phyloP scores from a whole-genome alignment of 2,888 invertebrate genomes.

The Pemphredon lugubris region DNA sequence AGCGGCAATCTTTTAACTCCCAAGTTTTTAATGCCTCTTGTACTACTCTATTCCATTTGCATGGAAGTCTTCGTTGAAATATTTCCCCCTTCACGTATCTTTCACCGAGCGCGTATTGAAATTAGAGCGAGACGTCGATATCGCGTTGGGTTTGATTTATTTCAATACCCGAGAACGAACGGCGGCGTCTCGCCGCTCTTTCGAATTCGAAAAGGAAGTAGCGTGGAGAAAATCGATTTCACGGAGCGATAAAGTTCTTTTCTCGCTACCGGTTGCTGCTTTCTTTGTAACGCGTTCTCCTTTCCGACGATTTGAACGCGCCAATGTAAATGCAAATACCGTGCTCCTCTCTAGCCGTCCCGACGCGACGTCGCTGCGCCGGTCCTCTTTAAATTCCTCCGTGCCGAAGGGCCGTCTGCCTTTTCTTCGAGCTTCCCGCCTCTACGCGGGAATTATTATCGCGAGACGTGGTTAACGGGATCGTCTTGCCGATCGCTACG shows the following conservation, averaged over 20 bases:
- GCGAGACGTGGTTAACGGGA: constrained; percentile 29
- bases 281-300: constrained; percentile 50
- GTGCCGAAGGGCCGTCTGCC: constrained; percentile 61
- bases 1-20: too few relatives aligned
- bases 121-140: too few relatives aligned
- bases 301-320: constrained; percentile 58
- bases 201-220: too few relatives aligned
- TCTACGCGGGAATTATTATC: constrained; percentile 60
- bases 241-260: constrained; percentile 48
- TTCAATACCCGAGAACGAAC: too few relatives aligned
- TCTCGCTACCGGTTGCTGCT: constrained; percentile 37
- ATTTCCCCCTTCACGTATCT: too few relatives aligned
- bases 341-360: constrained; percentile 26
- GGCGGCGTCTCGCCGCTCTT: too few relatives aligned
- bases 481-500: constrained; percentile 21
- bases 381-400: constrained; percentile 60
- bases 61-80: too few relatives aligned
- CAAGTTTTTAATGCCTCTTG: too few relatives aligned
- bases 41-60: too few relatives aligned
- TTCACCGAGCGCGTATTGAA: too few relatives aligned
- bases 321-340: constrained; percentile 67
- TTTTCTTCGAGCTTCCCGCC: constrained; percentile 60
- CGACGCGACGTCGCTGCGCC: constrained; percentile 30
- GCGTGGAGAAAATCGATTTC: constrained; percentile 53
- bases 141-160: too few relatives aligned